Base-by-base conservation (phyloP, 2,113 vertebrate species). In the Sphyrna mokarran region DNA sequence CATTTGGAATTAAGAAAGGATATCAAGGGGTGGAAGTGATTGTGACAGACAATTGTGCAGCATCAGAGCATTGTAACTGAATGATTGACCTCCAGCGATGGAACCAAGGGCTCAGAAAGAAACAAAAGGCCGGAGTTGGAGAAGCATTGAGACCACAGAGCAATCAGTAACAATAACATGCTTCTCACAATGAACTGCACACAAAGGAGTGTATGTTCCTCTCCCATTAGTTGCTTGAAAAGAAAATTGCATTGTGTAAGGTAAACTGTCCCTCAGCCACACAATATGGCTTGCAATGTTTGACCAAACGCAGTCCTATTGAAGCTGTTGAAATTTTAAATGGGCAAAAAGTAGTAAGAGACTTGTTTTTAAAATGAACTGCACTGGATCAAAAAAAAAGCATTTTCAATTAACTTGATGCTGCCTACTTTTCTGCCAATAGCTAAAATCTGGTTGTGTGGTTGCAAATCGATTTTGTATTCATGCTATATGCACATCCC, bases 381-480 rank as follows among this genome's bases (percentile, higher is more conserved):
- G 16, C n/a, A 93, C 63, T 93, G 80, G 3, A 40, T 54, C 23
- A 4, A 66, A 37, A 66, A 66, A n/a, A 93, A 93, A n/a, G 1
- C 33, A 18, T 66, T 93, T 66, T 18, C 61, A 93, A 63, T 93
- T 93, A 93, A 93, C 29, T 16, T 66, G 89, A 61, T 66, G 33
- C 58, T 66, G 61, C n/a, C 89, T 37, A 33, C n/a, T 93, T 93
- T 66, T 66, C 61, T n/a, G 20, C 58, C 89, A 66, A 66, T n/a
- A 91, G 89, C 58, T 91, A 66, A 93, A 20, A 7, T 22, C 89
- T 93, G 89, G 63, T 9, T 66, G 63, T 93, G 89, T 66, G n/a
- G 58, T n/a, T 93, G 61, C 58, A 93, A 93, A 93, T 93, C 61
- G n/a, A 93, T 93, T 66, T 37, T 93, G 89, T 93, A 93, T 66